These are phyloP conservation scores for Prionace glauca DNA, from an alignment of 2,797 vertebrate species.

Conservation along the genomic window DNA sequence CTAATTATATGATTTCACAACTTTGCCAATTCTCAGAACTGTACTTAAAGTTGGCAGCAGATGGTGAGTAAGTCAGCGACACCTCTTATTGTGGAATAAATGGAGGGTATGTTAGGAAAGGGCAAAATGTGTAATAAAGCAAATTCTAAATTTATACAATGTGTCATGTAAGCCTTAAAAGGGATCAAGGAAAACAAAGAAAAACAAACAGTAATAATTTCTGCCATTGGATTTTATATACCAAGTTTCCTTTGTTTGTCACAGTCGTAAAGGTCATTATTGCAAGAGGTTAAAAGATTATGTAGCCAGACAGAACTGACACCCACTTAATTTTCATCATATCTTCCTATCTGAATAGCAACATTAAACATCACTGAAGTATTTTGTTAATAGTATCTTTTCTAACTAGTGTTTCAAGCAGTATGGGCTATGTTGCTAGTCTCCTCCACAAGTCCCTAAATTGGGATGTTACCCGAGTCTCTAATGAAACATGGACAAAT, in stretches of 20 bases:
- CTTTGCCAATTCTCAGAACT: background rate
- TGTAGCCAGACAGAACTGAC: background rate
- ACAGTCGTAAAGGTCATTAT: background rate
- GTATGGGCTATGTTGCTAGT: background rate
- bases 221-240: background rate
- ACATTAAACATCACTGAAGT: background rate
- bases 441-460: background rate
- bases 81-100: background rate
- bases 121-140: conserved; percentile 11
- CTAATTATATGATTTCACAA: background rate
- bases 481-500: background rate
- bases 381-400: no score
- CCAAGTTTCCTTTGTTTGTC: background rate
- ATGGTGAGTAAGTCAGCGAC: background rate
- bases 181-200: background rate
- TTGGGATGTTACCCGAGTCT: background rate
- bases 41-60: background rate
- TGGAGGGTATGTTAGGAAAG: background rate
- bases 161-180: background rate
- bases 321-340: background rate
- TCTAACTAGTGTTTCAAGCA: background rate
- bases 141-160: conserved; percentile 13
- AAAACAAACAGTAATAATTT: background rate
- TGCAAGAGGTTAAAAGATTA: background rate
- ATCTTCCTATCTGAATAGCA: background rate